phyloP scores from a whole-genome alignment of 2,113 vertebrate genomes.

The Caretta caretta region DNA sequence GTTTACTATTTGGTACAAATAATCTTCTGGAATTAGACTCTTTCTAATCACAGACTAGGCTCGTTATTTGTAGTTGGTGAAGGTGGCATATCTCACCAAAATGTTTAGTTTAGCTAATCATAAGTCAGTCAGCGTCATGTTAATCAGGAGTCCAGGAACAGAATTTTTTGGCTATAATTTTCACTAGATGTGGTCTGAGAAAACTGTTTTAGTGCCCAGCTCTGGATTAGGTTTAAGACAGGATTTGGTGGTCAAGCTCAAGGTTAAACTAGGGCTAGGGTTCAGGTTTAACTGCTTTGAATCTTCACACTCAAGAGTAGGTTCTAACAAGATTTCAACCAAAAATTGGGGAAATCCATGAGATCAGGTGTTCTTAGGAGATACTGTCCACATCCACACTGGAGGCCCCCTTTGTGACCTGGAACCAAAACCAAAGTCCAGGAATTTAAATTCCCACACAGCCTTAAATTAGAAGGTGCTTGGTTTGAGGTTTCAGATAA shows the following conservation, averaged over 20 bases:
- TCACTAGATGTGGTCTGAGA: background rate
- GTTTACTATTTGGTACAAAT: rapidly evolving
- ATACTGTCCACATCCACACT: background rate
- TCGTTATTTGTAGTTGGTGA: background rate
- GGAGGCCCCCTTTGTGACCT: background rate
- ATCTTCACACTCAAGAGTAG: rapidly evolving
- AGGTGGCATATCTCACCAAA: rapidly evolving
- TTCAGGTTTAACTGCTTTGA: background rate
- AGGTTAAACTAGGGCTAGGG: background rate
- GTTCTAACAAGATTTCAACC: background rate
- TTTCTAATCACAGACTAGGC: background rate
- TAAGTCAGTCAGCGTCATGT: background rate
- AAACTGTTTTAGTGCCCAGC: rapidly evolving
- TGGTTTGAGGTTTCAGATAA: background rate
- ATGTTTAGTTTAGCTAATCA: background rate
- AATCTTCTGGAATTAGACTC: background rate
- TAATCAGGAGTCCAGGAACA: background rate
- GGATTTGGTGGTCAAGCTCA: background rate
- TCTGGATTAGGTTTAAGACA: background rate
- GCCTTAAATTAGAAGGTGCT: background rate
- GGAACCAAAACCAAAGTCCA: background rate
- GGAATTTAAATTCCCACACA: background rate
- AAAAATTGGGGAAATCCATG: background rate
- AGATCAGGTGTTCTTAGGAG: background rate
- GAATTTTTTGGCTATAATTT: background rate